These are phyloP conservation scores for Rhogogaster chlorosoma DNA, from an alignment of 2,888 invertebrate species.

Conservation along the genomic window DNA sequence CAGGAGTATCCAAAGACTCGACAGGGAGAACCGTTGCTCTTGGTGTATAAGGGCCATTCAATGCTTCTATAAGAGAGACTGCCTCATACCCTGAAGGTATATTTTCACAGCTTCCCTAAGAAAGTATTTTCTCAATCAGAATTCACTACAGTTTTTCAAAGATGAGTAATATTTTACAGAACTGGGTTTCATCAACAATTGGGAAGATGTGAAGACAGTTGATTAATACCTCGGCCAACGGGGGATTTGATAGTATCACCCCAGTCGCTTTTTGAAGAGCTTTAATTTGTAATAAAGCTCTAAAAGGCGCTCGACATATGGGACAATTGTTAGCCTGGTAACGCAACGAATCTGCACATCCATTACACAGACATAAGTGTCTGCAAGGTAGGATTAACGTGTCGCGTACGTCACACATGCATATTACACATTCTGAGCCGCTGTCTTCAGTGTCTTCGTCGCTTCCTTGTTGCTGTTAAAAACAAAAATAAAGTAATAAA, in stretches of 20 bases:
- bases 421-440: constrained; percentile 99
- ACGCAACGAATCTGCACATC: constrained; percentile 97
- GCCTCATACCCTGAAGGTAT: constrained; percentile 97
- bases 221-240: constrained; percentile 82
- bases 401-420: constrained; percentile 98
- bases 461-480: constrained; percentile 77
- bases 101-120: constrained; percentile 87
- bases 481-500: constrained; percentile 13
- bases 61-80: constrained; percentile 95
- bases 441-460: constrained; percentile 96
- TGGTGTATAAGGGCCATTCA: constrained; percentile 92
- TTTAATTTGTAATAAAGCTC: constrained; percentile 96
- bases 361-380: constrained; percentile 97
- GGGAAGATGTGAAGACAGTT: constrained; percentile 36
- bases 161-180: neutral
- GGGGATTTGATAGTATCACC: constrained; percentile 79
- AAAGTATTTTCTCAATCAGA: constrained; percentile 29
- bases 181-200: constrained; percentile 1
- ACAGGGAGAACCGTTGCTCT: constrained; percentile 77
- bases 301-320: constrained; percentile 98
- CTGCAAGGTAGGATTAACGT: constrained; percentile 98
- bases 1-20: constrained; percentile 80
- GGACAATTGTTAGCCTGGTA: constrained; percentile 99
- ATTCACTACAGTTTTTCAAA: neutral
- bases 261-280: constrained; percentile 90